Conservation (phyloP, 2,888 invertebrate genomes). For the Dolichomitus sp. region DNA sequence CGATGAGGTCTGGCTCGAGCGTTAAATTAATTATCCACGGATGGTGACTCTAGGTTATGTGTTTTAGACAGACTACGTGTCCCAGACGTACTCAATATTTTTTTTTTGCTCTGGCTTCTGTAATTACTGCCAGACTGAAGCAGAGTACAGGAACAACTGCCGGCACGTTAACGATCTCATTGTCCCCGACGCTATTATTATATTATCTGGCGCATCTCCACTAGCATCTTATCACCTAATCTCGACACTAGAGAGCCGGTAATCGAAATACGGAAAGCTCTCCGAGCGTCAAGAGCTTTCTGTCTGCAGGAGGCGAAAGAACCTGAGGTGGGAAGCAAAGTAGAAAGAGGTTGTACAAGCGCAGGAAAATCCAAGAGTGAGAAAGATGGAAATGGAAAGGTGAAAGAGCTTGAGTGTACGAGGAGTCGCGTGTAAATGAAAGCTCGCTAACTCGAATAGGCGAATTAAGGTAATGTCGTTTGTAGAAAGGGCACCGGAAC, state of each 20-base stretch:
- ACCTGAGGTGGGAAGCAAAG: slow-evolving; percentile 20
- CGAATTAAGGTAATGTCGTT: slow-evolving; percentile 67
- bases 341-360: slow-evolving; percentile 2
- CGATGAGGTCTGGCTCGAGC: too few species aligned
- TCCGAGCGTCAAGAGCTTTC: background rate
- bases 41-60: background rate
- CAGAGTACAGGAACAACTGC: slow-evolving; percentile 20
- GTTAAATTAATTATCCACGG: background rate
- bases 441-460: slow-evolving; percentile 67
- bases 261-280: slow-evolving; percentile 57
- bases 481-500: slow-evolving; percentile 63
- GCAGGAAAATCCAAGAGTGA: slow-evolving; percentile 14
- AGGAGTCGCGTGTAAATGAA: slow-evolving; percentile 64
- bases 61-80: background rate
- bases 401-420: slow-evolving; percentile 26
- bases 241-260: slow-evolving; percentile 41
- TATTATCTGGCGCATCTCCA: slow-evolving; percentile 32
- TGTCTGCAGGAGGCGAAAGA: slow-evolving; percentile 9
- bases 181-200: slow-evolving; percentile 44
- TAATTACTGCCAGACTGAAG: slow-evolving; percentile 14
- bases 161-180: slow-evolving; percentile 46
- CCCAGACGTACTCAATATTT: background rate
- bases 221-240: slow-evolving; percentile 50
- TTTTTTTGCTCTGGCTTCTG: background rate
- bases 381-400: slow-evolving; percentile 12